Conservation (phyloP, 2,888 invertebrate species). For the Tinea pellionella region DNA sequence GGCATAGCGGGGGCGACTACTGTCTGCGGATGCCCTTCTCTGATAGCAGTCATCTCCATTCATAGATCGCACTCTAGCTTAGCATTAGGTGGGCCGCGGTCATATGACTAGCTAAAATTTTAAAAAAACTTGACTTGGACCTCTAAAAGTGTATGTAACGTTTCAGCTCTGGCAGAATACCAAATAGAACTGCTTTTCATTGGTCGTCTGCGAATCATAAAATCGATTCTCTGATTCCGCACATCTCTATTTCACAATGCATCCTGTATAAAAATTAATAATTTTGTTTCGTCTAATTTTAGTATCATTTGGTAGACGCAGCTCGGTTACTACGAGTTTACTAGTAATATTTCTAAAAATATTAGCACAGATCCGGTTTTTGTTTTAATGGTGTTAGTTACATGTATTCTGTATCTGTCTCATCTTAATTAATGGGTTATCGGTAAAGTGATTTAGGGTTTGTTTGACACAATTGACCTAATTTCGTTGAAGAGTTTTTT, state of each 20-base stretch:
- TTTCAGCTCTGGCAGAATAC: no score
- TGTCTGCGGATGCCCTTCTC: no score
- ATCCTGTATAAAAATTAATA: not conserved
- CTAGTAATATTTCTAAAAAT: not conserved
- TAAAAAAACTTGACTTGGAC: no score
- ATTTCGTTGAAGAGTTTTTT: not conserved
- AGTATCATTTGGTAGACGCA: not conserved
- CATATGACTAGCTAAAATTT: no score
- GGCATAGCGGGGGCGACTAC: no score
- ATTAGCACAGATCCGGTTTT: not conserved
- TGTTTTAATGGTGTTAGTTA: not conserved
- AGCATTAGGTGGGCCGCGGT: no score
- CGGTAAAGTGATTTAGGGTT: not conserved
- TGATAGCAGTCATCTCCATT: no score
- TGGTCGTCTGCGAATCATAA: no score
- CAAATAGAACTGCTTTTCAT: no score
- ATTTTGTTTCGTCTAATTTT: not conserved
- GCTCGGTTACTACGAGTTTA: not conserved
- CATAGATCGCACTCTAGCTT: no score
- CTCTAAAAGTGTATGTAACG: no score
- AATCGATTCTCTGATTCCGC: no score
- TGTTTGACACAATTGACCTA: not conserved
- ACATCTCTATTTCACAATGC: not conserved
- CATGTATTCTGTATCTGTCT: not conserved
- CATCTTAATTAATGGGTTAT: not conserved